Evolutionary conservation across 2,888 invertebrate genomes (phyloP).

Genomic region (Philhelius pedissequus): DNA sequence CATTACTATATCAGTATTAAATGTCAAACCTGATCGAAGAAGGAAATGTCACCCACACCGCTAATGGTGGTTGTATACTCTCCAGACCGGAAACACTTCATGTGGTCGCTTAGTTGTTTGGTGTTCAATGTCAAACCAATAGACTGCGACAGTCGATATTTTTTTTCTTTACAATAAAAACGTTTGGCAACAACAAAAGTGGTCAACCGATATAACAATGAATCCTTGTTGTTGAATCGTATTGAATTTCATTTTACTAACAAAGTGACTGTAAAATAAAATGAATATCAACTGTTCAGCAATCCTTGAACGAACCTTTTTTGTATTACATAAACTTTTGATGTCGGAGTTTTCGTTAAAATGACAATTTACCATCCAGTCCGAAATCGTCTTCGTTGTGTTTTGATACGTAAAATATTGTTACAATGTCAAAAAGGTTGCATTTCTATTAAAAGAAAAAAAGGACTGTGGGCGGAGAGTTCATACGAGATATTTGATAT

Average conservation of each 20-base stretch:
- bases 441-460: neutral
- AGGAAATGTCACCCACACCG: slow-evolving; percentile 7
- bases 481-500: slow-evolving; percentile 44
- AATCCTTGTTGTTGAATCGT: slow-evolving; percentile 16
- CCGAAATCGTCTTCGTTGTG: neutral
- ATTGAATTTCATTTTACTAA: neutral
- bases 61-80: neutral
- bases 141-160: slow-evolving; percentile 49
- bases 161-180: slow-evolving; percentile 11
- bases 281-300: neutral
- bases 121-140: slow-evolving; percentile 33
- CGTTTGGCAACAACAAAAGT: slow-evolving; percentile 42
- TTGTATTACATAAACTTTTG: neutral
- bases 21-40: slow-evolving; percentile 15
- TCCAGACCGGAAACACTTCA: slow-evolving; percentile 2
- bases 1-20: slow-evolving; percentile 26
- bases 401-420: slow-evolving; percentile 25
- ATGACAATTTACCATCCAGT: neutral
- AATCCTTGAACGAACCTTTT: slow-evolving; percentile 18
- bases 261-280: neutral
- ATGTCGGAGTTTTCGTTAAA: neutral
- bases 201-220: slow-evolving; percentile 12
- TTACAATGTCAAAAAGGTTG: slow-evolving; percentile 37
- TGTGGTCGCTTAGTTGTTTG: slow-evolving; percentile 9
- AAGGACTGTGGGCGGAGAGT: neutral